These are phyloP conservation scores for Jaculus jaculus DNA, from an alignment of 2,113 vertebrate genomes.

Conservation along the genomic window DNA sequence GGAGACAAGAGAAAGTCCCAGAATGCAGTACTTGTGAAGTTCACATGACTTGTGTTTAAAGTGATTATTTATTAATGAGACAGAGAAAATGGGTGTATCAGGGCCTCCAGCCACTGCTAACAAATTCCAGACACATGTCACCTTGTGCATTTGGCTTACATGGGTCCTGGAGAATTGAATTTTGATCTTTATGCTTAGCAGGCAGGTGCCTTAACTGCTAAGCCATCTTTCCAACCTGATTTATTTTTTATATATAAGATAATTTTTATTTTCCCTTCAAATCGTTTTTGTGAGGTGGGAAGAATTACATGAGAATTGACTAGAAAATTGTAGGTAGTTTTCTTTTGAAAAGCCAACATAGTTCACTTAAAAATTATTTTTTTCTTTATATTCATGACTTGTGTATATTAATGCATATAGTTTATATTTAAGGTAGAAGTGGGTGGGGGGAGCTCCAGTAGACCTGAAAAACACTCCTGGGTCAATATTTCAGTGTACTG, in stretches of 20 bases:
- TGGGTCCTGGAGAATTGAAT: neutral
- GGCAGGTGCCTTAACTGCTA: neutral
- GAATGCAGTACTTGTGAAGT: neutral
- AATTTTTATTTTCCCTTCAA: constrained; percentile 15
- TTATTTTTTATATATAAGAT: neutral
- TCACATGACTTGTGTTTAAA: neutral
- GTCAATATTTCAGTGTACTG: neutral
- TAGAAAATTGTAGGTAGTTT: neutral
- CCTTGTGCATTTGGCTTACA: neutral
- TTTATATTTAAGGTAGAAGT: neutral
- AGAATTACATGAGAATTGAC: neutral
- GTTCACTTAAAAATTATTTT: neutral
- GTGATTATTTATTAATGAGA: neutral
- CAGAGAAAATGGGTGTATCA: neutral
- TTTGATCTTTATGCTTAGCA: neutral
- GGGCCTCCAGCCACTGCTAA: too few relatives aligned
- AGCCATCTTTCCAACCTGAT: neutral
- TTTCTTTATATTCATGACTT: neutral
- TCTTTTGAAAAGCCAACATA: neutral
- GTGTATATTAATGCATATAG: neutral
- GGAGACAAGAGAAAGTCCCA: neutral
- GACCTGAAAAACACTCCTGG: neutral
- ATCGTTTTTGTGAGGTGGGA: neutral
- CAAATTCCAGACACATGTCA: too few relatives aligned
- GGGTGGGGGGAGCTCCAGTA: neutral